phyloP scores from a whole-genome alignment of 2,797 vertebrate genomes.

The Helostoma temminkii region DNA sequence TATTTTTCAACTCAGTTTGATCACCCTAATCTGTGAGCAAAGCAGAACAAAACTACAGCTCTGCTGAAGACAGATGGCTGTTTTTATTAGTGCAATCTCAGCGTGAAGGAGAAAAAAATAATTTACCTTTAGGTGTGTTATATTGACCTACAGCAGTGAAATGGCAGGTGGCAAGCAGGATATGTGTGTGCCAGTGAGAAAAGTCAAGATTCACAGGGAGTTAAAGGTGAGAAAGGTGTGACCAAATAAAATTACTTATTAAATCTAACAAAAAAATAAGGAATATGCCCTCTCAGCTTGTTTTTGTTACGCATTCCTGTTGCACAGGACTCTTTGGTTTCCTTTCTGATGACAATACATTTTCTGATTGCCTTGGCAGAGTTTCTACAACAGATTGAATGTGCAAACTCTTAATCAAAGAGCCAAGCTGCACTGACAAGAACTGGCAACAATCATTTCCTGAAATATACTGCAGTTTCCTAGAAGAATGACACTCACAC shows the following conservation, averaged over 20 bases:
- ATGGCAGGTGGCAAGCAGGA: conserved; percentile 54
- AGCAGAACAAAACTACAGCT: conserved; percentile 12
- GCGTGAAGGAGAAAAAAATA: conserved; percentile 32
- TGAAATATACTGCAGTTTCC: conserved; percentile 11
- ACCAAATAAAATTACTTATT: conserved; percentile 5
- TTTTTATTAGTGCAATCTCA: conserved; percentile 49
- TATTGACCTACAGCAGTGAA: conserved; percentile 48
- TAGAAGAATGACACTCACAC: not conserved
- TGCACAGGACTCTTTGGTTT: conserved; percentile 5
- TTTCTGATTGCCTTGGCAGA: conserved; percentile 39
- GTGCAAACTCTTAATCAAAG: conserved; percentile 45
- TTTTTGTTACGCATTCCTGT: conserved; percentile 15
- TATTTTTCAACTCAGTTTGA: conserved; percentile 18
- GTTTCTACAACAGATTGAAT: conserved; percentile 35
- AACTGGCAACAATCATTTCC: conserved; percentile 27
- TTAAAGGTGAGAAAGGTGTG: not conserved
- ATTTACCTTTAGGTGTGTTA: conserved; percentile 45
- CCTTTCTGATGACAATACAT: conserved; percentile 22
- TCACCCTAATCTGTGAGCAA: conserved; percentile 23
- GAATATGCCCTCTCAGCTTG: not conserved
- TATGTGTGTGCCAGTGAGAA: conserved; percentile 41
- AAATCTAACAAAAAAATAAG: conserved; percentile 6
- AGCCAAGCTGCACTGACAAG: conserved; percentile 41
- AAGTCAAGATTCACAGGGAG: conserved; percentile 35
- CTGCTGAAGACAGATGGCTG: conserved; percentile 54